phyloP scores from a whole-genome alignment of 1,140 invertebrate species.

The Wasmannia auropunctata region DNA sequence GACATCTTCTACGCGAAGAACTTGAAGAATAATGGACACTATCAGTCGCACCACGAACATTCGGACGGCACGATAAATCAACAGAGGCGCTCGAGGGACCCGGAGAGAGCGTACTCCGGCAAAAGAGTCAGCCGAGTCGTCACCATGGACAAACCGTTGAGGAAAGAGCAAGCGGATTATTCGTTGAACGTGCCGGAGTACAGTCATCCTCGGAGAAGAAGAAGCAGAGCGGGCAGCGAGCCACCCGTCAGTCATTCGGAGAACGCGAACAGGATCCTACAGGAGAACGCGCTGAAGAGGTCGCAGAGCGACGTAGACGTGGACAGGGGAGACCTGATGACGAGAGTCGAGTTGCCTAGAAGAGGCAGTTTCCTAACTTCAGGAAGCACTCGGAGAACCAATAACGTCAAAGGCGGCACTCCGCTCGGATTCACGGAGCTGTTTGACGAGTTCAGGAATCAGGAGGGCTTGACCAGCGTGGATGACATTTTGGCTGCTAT shows the following conservation, averaged over 20 bases:
- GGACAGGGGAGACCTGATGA: constrained; percentile 90
- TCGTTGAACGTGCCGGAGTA: constrained; percentile 47
- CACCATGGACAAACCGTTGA: constrained; percentile 72
- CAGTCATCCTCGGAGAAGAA: constrained; percentile 69
- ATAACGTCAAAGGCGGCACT: constrained; percentile 86
- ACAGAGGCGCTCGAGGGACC: constrained; percentile 54
- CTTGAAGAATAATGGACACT: constrained; percentile 14
- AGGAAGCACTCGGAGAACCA: constrained; percentile 82
- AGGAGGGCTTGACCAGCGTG: constrained; percentile 94
- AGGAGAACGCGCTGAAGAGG: constrained; percentile 86
- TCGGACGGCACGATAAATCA: constrained; percentile 11
- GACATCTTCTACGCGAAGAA: constrained; percentile 69
- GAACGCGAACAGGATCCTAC: constrained; percentile 77
- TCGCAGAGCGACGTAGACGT: constrained; percentile 85
- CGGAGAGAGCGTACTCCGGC: constrained; percentile 57
- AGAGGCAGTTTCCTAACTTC: constrained; percentile 93
- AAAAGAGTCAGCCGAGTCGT: constrained; percentile 66
- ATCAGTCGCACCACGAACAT: constrained; percentile 40
- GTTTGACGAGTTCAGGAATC: constrained; percentile 93
- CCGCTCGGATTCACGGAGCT: constrained; percentile 93
- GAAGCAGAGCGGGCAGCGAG: constrained; percentile 82
- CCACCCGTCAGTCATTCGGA: constrained; percentile 81
- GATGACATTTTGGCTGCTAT: constrained; percentile 95
- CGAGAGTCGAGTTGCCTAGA: constrained; percentile 93
- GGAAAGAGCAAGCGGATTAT: constrained; percentile 49